Evolutionary conservation across 1,140 invertebrate species (phyloP).

Genomic region (Cheumatopsyche charites): DNA sequence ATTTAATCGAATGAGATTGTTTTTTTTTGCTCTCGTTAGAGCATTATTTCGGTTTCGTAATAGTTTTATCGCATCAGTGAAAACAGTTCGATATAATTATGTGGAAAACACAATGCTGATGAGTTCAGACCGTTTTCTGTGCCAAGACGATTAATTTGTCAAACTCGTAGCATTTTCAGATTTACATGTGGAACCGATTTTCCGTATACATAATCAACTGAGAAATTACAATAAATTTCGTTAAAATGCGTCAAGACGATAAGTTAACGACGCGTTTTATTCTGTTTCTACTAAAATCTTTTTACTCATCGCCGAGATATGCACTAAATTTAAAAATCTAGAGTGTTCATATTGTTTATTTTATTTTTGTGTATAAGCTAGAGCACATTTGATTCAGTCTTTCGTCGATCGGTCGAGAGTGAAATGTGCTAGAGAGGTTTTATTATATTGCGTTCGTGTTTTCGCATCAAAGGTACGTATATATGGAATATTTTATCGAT

Average conservation of each 20-base stretch:
- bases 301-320: neutral
- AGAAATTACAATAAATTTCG: too few relatives aligned
- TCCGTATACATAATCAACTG: neutral
- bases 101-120: slow-evolving; percentile 3
- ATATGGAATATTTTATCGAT: neutral
- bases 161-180: neutral
- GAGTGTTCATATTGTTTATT: too few relatives aligned
- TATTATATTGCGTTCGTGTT: neutral
- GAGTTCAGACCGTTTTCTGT: neutral
- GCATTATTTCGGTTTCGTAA: too few relatives aligned
- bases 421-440: neutral
- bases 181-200: slow-evolving; percentile 10
- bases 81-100: neutral
- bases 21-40: too few relatives aligned
- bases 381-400: neutral
- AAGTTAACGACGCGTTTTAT: too few relatives aligned
- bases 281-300: too few relatives aligned
- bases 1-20: too few relatives aligned
- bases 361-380: too few relatives aligned
- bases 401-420: neutral
- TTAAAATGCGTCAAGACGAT: too few relatives aligned
- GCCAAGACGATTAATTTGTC: slow-evolving; percentile 18
- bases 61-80: too few relatives aligned
- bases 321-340: neutral
- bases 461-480: slow-evolving; percentile 4